Percentiles rank a stretch among this genome's conserved stretches.
Evolutionary conservation across 2,797 vertebrate species (phyloP).

Genomic region (Rhincodon typus): DNA sequence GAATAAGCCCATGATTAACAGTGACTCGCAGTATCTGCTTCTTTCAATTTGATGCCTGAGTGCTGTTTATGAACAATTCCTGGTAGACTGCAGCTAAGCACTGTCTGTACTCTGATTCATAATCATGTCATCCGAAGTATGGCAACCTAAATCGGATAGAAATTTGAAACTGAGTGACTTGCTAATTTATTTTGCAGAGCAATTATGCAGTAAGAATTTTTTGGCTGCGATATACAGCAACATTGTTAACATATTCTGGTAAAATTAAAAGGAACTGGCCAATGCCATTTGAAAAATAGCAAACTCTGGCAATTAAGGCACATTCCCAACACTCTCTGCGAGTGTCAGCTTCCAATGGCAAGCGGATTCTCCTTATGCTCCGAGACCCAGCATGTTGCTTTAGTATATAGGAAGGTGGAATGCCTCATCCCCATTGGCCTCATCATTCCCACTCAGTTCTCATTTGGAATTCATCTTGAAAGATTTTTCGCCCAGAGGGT

Average conservation of each 20-base stretch:
- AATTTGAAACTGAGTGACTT: too few relatives aligned
- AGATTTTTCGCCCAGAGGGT: too few relatives aligned
- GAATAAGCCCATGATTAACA: constrained; percentile 4
- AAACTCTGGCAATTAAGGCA: background rate
- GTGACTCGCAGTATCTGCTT: constrained; percentile 12
- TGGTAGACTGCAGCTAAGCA: constrained; percentile 5
- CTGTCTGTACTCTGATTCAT: background rate
- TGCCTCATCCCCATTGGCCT: background rate
- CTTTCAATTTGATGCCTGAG: constrained; percentile 28
- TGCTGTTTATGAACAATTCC: constrained; percentile 23
- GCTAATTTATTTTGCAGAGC: background rate
- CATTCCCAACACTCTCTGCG: background rate
- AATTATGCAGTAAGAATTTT: background rate
- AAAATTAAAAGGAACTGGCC: background rate
- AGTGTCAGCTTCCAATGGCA: background rate
- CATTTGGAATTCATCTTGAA: background rate
- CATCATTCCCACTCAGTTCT: background rate
- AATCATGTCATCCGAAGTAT: background rate
- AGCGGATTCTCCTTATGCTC: background rate
- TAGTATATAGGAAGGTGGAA: background rate
- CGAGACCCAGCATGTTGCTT: too few relatives aligned
- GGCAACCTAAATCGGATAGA: constrained; percentile 12
- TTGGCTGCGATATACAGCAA: background rate
- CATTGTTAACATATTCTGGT: background rate
- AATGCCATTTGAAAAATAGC: background rate